Base-by-base conservation (phyloP, 2,113 vertebrate genomes). In the Glareola pratincola region DNA sequence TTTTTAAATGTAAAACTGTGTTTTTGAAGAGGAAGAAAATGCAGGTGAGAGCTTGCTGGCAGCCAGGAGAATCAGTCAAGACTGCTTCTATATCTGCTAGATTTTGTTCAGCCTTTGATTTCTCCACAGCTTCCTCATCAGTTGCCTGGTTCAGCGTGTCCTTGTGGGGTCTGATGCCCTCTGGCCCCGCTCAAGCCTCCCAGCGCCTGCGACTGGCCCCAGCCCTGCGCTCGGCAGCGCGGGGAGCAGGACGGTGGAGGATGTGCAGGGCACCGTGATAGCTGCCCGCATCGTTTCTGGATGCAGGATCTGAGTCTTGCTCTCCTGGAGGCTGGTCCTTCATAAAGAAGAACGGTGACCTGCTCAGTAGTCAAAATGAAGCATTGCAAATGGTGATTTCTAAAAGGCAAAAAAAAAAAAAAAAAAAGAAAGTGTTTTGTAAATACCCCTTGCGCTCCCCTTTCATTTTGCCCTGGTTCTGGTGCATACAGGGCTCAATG, bases 171-270 rank as follows among this genome's bases (percentile, higher is more conserved):
- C 16, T 72, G 53, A 27, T 10, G 17, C 1, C 1, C 26, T n/a
- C 10, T 17, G n/a, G 37, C 23, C 8, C 34, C n/a, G 39, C 23
- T 63, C 12, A 73, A 53, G 22, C 16, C 36, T 68, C 21, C 16
- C 29, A 41, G 45, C 7, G 60, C 29, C n/a, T 2, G 4, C 41
- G 45, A 8, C 21, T 66, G 51, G n/a, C 12, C 12, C 24, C 39
- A 3, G 10, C n/a, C 8, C 26, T 50, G 62, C 50, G 14, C 67
- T 85, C 0, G 1, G 47, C 62, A 39, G 68, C 36, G 22, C 1
- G 5, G 39, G 48, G 27, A 86, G 15, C n/a, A 27, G 39, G 29
- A 13, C 4, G 17, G 20, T 39, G 24, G 10, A 79, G 12, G 16
- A 39, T 0, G 0, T 36, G 24, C 39, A 37, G 34, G 30, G 30